Base-by-base conservation (phyloP, 2,797 vertebrate species). In the Anguilla anguilla region DNA sequence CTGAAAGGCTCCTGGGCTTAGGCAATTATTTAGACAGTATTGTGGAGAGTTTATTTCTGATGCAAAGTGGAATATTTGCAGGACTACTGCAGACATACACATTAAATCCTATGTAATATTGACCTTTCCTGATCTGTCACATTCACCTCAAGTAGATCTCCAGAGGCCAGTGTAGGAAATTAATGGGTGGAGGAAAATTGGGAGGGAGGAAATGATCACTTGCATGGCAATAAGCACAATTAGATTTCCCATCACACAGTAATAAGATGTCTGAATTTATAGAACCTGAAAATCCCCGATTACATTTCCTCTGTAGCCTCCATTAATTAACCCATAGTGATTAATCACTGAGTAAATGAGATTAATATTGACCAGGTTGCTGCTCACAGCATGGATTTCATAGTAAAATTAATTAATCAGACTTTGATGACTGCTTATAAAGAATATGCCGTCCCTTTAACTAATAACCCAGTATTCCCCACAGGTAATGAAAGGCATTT, bases 341-440 rank as follows among this genome's bases (percentile, higher is more conserved):
- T 39, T 77, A 77, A 39, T 39, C 22, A 81, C 7, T 6, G 19
- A 49, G 17, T 46, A 10, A 49, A 6, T 46, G 6, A 81, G 39
- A 49, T 86, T 67, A 64, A 88, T 88, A 57, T 31, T 86, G 57
- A 55, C 88, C 77, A 53, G 77, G 77, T 43, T 74, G 67, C 35
- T 35, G 15, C 51, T 86, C 85, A n/a, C 74, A 35, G 39, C 28
- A 49, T 55, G 61, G 22, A 79, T 31, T 51, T 53, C 55, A 39
- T 89, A 59, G 82, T 86, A 86, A 86, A 81, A 81, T 53, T 64
- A 85, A 79, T 39, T 87, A 87, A 86, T 87, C 61, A 77, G 43
- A 59, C 43, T 53, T 84, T 77, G 74, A 79, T 84, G 79, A 55
- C 64, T 43, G 85, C 85, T 79, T 46, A 57, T 77, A 81, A 90